These are phyloP conservation scores for Philopotamus ludificatus DNA, from an alignment of 1,140 invertebrate species.

Conservation along the genomic window DNA sequence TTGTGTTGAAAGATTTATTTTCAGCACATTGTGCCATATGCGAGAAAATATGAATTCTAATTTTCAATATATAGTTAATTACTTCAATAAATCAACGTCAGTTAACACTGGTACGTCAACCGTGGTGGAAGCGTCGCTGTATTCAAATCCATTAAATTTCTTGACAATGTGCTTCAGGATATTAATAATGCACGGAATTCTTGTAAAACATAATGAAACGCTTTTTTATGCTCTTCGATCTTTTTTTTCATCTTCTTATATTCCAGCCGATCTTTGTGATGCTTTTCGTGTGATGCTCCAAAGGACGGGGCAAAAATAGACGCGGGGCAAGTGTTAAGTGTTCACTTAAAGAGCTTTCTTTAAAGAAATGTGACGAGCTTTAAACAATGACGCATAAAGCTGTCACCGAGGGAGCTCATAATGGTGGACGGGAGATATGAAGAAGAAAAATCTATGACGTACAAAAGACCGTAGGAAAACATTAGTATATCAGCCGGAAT, in stretches of 20 bases:
- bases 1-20: too few species aligned
- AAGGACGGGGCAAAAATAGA: conserved; percentile 19
- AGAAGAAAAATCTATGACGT: not conserved
- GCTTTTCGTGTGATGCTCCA: not conserved
- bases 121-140: too few species aligned
- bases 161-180: too few species aligned
- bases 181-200: not conserved
- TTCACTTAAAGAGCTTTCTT: conserved; percentile 32
- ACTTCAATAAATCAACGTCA: too few species aligned
- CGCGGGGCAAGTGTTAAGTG: conserved; percentile 31
- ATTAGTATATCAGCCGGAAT: not conserved
- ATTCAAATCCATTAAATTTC: too few species aligned
- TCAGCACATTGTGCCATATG: too few species aligned
- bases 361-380: conserved; percentile 25
- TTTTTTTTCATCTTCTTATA: not conserved
- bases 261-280: conserved; percentile 2
- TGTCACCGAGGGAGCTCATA: conserved; percentile 18
- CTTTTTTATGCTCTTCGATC: not conserved
- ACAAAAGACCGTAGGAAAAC: not conserved
- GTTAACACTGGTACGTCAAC: too few species aligned
- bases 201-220: conserved; percentile 4
- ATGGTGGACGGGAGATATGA: conserved; percentile 1
- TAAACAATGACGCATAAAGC: conserved; percentile 32
- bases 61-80: too few species aligned
- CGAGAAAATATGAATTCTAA: too few species aligned